Base-by-base conservation (phyloP, 2,888 invertebrate species). In the Pandemis heparana region DNA sequence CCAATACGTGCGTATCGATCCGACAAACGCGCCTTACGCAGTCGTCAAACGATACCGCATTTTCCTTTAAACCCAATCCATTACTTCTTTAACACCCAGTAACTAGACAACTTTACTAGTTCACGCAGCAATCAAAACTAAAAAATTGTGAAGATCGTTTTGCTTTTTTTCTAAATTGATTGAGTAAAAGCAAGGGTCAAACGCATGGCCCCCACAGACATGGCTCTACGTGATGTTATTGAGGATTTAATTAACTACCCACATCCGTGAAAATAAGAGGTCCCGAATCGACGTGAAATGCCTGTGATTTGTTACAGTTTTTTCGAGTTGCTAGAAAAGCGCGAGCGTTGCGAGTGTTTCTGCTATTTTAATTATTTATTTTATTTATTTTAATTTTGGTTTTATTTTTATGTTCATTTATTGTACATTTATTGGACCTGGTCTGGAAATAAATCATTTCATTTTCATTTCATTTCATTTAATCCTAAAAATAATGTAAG, bases 141-240 rank as follows among this genome's bases (percentile, higher is more conserved):
- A 70, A 38, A 4, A 1, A 6, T 3, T 0, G 5, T 51, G 41
- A 9, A 10, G 16, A 32, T 6, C 39, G 46, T 12, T 48, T 8
- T 16, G n/a, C 10, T 9, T 43, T 38, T 18, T n/a, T 32, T 53
- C 6, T 5, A n/a, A 63, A 39, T 60, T 56, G 70, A 68, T 62
- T 70, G 23, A 71, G 70, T 71, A 18, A 39, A 76, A 70, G 76
- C 73, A 78, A 79, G 81, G 85, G 85, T 85, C 86, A 85, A 75
- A 79, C 75, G 70, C 76, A 74, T 83, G 84, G 79, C 81, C 83
- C 82, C 80, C 85, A 86, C 84, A 85, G 77, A 82, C 82, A 83
- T 79, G 78, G 70, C 80, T 84, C 80, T 85, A 89, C 90, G 91
- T 91, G 90, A 87, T 83, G 86, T 83, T 83, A 89, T 89, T 87